These are phyloP conservation scores for Albula goreensis DNA, from an alignment of 2,113 vertebrate species.

Conservation along the genomic window DNA sequence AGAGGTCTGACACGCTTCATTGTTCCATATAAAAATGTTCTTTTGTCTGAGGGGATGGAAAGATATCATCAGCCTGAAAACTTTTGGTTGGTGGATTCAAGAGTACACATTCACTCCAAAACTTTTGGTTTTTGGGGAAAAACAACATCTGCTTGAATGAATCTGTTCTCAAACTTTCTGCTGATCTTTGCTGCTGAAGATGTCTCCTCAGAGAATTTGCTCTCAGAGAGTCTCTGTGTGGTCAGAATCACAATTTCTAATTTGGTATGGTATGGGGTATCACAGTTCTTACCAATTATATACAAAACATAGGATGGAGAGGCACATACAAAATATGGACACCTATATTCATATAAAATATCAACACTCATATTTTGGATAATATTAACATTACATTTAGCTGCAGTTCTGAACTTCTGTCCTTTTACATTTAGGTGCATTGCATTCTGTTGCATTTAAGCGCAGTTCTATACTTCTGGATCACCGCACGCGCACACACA, in stretches of 20 bases:
- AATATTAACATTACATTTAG: not conserved
- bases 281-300: not conserved
- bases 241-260: not conserved
- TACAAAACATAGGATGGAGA: not conserved
- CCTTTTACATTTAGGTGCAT: too few relatives aligned
- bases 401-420: too few relatives aligned
- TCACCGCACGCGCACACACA: too few relatives aligned
- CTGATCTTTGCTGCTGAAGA: not conserved
- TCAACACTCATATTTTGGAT: too few relatives aligned
- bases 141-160: not conserved
- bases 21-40: too few relatives aligned
- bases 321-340: not conserved
- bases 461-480: too few relatives aligned
- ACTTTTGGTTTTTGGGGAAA: not conserved
- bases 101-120: not conserved
- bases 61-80: not conserved
- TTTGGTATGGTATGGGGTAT: not conserved
- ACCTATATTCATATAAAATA: too few relatives aligned
- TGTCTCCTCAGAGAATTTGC: not conserved
- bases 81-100: not conserved
- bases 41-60: too few relatives aligned
- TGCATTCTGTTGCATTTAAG: not conserved
- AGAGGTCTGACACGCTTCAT: not conserved
- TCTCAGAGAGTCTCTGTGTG: not conserved
- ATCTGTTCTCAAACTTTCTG: not conserved